These are phyloP conservation scores for Zaprionus ornatus DNA, from an alignment of 1,140 invertebrate species.

Conservation along the genomic window DNA sequence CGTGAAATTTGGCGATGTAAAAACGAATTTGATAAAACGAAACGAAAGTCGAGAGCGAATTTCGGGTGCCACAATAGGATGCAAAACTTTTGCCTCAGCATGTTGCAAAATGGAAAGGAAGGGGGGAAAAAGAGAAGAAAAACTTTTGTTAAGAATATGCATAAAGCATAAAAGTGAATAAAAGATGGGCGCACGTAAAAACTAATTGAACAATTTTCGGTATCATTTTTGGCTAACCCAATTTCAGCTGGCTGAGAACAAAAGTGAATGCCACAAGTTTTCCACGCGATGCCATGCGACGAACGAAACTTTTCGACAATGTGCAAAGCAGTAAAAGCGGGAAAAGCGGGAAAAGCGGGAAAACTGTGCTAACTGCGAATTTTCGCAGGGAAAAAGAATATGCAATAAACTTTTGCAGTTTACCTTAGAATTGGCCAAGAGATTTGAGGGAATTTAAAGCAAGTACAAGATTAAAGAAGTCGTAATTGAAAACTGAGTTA, in stretches of 20 bases:
- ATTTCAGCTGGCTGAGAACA: conserved; percentile 33
- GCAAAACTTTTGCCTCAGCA: conserved; percentile 33
- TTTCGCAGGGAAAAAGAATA: conserved; percentile 13
- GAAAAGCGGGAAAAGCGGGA: conserved; percentile 10
- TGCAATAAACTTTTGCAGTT: background rate
- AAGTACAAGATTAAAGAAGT: background rate
- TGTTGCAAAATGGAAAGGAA: background rate
- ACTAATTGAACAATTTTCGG: conserved; percentile 51
- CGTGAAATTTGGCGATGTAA: background rate
- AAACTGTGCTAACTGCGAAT: conserved; percentile 15
- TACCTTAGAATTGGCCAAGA: background rate
- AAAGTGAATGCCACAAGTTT: conserved; percentile 54
- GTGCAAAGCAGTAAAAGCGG: conserved; percentile 19
- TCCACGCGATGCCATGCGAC: background rate
- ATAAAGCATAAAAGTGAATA: conserved; percentile 44
- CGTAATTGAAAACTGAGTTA: no score
- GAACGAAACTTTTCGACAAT: conserved; percentile 38
- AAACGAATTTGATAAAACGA: background rate
- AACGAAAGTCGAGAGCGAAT: conserved; percentile 7
- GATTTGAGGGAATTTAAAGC: background rate
- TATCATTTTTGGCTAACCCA: conserved; percentile 48
- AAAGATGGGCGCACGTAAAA: conserved; percentile 41
- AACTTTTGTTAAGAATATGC: conserved; percentile 43
- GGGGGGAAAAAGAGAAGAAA: conserved; percentile 10
- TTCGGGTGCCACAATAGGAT: conserved; percentile 37